These are phyloP conservation scores for Drosophila kepulauana DNA, from an alignment of 1,140 invertebrate species.

Conservation along the genomic window DNA sequence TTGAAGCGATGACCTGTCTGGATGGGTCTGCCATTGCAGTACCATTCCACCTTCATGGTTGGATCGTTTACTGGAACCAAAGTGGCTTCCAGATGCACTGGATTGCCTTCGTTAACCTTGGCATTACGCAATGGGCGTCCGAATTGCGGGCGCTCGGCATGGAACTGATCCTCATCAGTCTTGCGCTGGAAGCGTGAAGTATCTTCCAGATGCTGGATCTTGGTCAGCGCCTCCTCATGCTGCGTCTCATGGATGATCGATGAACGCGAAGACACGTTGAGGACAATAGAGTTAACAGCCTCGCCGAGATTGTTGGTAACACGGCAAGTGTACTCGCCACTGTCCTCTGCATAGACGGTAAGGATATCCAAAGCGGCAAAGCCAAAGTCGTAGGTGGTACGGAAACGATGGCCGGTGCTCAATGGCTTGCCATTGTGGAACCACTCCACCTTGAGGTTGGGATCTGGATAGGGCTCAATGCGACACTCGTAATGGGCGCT, in stretches of 20 bases:
- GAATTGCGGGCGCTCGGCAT: conserved; percentile 94
- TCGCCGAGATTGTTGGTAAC: conserved; percentile 95
- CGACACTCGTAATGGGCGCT: conserved; percentile 98
- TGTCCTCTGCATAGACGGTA: conserved; percentile 96
- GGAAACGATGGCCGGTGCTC: conserved; percentile 95
- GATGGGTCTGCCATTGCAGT: conserved; percentile 95
- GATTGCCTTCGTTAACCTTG: conserved; percentile 93
- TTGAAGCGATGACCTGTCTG: conserved; percentile 96
- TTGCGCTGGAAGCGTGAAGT: conserved; percentile 91
- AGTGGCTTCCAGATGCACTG: conserved; percentile 97
- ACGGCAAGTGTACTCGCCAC: conserved; percentile 95
- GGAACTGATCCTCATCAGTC: conserved; percentile 89
- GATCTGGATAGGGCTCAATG: conserved; percentile 97
- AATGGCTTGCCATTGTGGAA: conserved; percentile 96
- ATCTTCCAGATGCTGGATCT: conserved; percentile 96
- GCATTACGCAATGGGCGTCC: conserved; percentile 94
- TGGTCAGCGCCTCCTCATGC: conserved; percentile 96
- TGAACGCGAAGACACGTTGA: conserved; percentile 93
- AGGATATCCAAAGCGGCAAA: conserved; percentile 97
- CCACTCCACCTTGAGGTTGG: conserved; percentile 97
- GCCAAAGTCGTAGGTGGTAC: conserved; percentile 97
- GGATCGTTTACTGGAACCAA: conserved; percentile 97
- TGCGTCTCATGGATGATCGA: conserved; percentile 97
- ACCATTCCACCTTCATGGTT: conserved; percentile 98
- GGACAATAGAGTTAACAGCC: conserved; percentile 91